Base-by-base conservation (phyloP, 2,888 invertebrate genomes). In the Pherbina coryleti region DNA sequence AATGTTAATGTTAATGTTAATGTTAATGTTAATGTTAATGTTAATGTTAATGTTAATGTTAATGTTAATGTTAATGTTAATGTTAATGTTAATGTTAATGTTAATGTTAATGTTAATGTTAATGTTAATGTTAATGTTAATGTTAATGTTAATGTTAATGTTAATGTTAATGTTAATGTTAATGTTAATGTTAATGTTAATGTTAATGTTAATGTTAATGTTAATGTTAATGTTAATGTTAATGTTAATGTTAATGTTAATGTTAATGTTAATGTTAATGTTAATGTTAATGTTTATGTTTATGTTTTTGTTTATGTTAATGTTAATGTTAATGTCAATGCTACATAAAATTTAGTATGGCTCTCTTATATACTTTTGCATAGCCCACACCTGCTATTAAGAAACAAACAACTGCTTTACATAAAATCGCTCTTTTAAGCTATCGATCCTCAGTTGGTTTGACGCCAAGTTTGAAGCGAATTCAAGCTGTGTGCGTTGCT, bases 401-500 rank as follows among this genome's bases (percentile, higher is more conserved):
- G 25, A 0, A 0, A 60, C 28, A 14, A 22, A 60, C 11, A 60
- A 7, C 9, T 28, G 8, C 17, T 60, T 28, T 19, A 55, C 44
- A 11, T 44, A 44, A 44, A 44, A 3, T 1, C 2, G 55, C 53
- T 14, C 5, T n/a, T 44, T 17, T 34, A 37, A 69, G 31, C 51
- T 49, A 31, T 17, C 44, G 4, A 44, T 44, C 37, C 19, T 28
- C 11, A 37, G 19, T 53, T 28, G 17, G 25, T 14, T 53, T 22
- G 19, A 14, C 14, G 28, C 9, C 60, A 60, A 22, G 28, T 69
- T 53, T 69, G 69, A 69, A 28, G 69, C 69, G 69, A 69, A 69
- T 69, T 69, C 28, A 14, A 28, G 11, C 49, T 2, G 44, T 19
- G 9, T 14, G 34, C 7, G 1, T 49, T 49, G 11, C 37, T 67